Evolutionary conservation across 1,140 invertebrate species (phyloP).

Genomic region (Saccostrea echinata): DNA sequence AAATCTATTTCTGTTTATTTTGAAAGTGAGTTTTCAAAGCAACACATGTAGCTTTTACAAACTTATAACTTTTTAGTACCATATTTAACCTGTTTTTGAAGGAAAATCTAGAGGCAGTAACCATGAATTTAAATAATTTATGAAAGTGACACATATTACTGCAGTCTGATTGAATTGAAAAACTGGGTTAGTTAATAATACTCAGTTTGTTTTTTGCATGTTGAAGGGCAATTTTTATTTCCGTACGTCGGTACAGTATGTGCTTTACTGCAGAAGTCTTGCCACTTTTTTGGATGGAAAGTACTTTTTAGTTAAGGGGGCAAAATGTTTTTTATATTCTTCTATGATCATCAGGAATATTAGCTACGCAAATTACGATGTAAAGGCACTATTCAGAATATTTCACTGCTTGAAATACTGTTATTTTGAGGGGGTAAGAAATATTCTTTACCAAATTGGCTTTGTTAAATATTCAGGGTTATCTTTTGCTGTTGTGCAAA

Average conservation of each 20-base stretch:
- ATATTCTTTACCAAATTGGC: slow-evolving; percentile 9
- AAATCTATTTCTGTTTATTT: background rate
- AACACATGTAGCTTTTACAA: background rate
- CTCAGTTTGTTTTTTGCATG: slow-evolving; percentile 8
- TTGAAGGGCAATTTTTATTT: background rate
- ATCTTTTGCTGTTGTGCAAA: slow-evolving; percentile 34
- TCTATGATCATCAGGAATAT: slow-evolving; percentile 16
- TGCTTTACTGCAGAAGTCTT: slow-evolving; percentile 7
- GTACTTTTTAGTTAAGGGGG: background rate
- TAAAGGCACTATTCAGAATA: background rate
- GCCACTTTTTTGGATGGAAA: background rate
- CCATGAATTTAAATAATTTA: background rate
- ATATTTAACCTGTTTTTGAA: background rate
- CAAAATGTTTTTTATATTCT: background rate
- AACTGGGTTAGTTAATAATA: slow-evolving; percentile 5
- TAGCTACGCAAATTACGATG: slow-evolving; percentile 2
- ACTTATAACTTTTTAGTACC: background rate
- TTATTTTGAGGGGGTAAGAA: background rate
- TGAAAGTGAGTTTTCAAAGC: background rate
- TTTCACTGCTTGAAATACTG: slow-evolving; percentile 24
- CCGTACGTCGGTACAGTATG: background rate
- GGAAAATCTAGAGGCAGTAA: slow-evolving; percentile 8
- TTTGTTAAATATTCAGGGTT: slow-evolving; percentile 35
- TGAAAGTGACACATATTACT: background rate
- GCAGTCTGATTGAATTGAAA: background rate